Evolutionary conservation across 2,797 vertebrate species (phyloP), one percentile per base, ranked within the genome.

Genomic region (Coreius guichenoti): DNA sequence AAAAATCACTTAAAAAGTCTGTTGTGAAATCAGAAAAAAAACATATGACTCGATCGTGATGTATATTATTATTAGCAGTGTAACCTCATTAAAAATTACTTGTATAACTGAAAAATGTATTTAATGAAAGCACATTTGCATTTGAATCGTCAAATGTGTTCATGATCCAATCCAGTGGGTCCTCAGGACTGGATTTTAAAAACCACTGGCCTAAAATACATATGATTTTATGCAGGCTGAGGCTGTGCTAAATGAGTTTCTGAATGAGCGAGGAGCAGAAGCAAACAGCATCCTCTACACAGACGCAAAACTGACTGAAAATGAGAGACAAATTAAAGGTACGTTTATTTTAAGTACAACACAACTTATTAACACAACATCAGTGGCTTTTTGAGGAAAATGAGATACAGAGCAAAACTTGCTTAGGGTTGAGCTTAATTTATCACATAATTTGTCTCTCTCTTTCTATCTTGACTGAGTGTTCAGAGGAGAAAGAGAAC

Each of bases 291-390:
- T 92, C 80, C 81, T 90, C 26, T 78, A 87, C 67, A 82, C 86
- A 68, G 91, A 92, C 47, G 56, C 85, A 33, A 85, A 86, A n/a
- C 76, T 91, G 3, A 86, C 65, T 16, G 89, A 91, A 72, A 73
- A 61, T 12, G 89, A 92, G 19, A 91, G 76, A 81, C 77, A 87
- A 17, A 77, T 90, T 23, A 49, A 82, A 5, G 87, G 91, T 91
- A 82, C 74, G 82, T 21, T 2, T 36, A 21, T 56, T 56, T 56
- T 8, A 11, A 56, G 54, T 56, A 23, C 21, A 56, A 56, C 21
- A 56, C 47, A 47, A 16, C 45, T 14, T 47, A 45, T 45, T 45
- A 47, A 47, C 45, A 14, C 54, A 23, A 56, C 54, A 9, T 56
- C 21, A 54, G 54, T 23, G 19, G 54, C 8, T 23, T 56, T 56